Percentiles rank a stretch among this genome's conserved stretches.
Conservation (phyloP, 2,113 vertebrate genomes). For the Hippocampus mohnikei region DNA sequence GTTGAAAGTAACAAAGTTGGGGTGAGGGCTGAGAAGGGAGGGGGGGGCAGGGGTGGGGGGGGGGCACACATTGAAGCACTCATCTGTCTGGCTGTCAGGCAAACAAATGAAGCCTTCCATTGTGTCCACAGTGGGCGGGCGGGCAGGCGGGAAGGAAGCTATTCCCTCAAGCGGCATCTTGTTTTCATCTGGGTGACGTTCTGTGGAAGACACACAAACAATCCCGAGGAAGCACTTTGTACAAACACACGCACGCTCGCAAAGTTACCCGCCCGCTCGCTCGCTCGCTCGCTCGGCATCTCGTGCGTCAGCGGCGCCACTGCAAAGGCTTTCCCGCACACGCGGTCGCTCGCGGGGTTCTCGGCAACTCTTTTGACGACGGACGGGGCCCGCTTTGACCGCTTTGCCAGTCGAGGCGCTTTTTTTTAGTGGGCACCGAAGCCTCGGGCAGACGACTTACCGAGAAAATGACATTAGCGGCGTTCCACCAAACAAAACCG, state of each 20-base stretch:
- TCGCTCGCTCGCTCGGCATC: conserved; percentile 21
- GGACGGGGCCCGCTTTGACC: not conserved
- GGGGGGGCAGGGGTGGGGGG: not conserved
- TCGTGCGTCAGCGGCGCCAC: conserved; percentile 35
- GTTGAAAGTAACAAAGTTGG: not conserved
- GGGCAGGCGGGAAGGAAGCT: conserved; percentile 11
- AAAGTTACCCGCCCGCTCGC: conserved; percentile 18
- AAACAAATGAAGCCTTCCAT: conserved; percentile 22
- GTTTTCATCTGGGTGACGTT: conserved; percentile 32
- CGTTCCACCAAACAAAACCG: too few relatives aligned
- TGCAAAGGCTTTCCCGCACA: conserved; percentile 53
- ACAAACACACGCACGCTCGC: conserved; percentile 16
- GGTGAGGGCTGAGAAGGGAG: too few relatives aligned
- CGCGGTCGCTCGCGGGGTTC: conserved; percentile 14
- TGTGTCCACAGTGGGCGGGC: conserved; percentile 18
- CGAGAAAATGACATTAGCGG: not conserved
- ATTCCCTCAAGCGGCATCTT: conserved; percentile 10
- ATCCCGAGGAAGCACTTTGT: conserved; percentile 36
- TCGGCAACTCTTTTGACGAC: not conserved
- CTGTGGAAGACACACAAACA: conserved; percentile 48
- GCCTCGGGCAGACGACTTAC: not conserved
- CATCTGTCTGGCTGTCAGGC: conserved; percentile 18
- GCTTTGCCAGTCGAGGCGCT: too few relatives aligned
- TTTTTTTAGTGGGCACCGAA: not conserved
- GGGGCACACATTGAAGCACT: conserved; percentile 28